Conservation (phyloP, 2,797 vertebrate genomes). For the Tauraco hartlaubi region DNA sequence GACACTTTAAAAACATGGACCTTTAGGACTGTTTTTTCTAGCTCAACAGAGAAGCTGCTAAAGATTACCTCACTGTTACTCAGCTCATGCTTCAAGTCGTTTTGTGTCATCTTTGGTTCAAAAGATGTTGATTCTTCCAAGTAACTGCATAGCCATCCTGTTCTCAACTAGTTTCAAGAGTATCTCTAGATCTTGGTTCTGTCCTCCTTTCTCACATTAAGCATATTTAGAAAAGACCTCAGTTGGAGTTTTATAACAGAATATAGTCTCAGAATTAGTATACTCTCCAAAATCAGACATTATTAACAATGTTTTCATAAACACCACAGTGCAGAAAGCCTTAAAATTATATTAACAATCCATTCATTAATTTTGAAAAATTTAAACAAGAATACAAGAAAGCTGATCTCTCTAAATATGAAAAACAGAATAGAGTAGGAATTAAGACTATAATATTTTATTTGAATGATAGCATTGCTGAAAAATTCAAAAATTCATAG, state of each 20-base stretch:
- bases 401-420: not conserved
- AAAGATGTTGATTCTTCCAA: not conserved
- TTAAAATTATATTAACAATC: not conserved
- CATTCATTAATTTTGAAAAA: not conserved
- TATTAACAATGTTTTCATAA: not conserved
- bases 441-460: not conserved
- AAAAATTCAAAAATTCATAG: not conserved
- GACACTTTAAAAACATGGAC: not conserved
- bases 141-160: not conserved
- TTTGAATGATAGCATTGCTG: not conserved
- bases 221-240: not conserved
- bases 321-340: not conserved
- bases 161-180: not conserved
- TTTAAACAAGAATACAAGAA: not conserved
- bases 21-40: not conserved
- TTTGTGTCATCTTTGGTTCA: not conserved
- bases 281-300: not conserved
- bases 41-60: not conserved
- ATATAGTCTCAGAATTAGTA: not conserved
- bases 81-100: not conserved
- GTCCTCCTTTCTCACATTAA: not conserved
- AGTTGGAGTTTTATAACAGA: not conserved
- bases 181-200: not conserved
- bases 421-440: not conserved
- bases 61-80: not conserved